Percentiles rank a stretch among this genome's conserved stretches.
phyloP scores from a whole-genome alignment of 30 jellyfish, hydroid and myxozoan species.

The Catostylus mosaicus region DNA sequence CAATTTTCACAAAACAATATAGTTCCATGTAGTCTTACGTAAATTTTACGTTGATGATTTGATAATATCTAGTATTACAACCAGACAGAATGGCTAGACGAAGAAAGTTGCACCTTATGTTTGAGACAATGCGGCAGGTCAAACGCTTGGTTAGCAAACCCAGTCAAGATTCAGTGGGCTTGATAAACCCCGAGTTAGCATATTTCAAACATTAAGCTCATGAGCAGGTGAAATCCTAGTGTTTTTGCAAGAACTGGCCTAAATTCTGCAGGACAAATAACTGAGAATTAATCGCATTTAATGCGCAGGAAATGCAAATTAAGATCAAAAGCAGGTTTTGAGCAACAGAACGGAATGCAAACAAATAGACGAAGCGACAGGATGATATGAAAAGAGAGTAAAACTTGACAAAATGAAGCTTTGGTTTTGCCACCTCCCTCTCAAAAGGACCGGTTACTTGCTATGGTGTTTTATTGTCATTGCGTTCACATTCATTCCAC shows the following conservation, averaged over 20 bases:
- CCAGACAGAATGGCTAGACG: too few relatives aligned
- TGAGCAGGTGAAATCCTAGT: conserved; percentile 17
- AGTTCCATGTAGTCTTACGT: too few relatives aligned
- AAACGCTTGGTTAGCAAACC: conserved; percentile 33
- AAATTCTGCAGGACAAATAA: not conserved
- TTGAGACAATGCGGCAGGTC: not conserved
- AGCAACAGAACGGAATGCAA: not conserved
- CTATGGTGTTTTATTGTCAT: conserved; percentile 24
- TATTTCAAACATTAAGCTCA: conserved; percentile 1
- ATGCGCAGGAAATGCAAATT: not conserved
- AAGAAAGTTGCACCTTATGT: too few relatives aligned
- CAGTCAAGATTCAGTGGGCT: conserved; percentile 33
- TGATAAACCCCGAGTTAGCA: conserved; percentile 2
- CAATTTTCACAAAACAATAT: too few relatives aligned
- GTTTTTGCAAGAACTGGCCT: not conserved
- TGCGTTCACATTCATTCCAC: not conserved
- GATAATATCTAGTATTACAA: too few relatives aligned
- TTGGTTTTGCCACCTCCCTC: conserved; percentile 7
- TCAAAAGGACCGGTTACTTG: conserved; percentile 7
- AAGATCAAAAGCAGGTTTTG: not conserved
- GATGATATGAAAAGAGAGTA: not conserved
- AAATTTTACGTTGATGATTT: too few relatives aligned
- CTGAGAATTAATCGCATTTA: not conserved
- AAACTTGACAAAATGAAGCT: not conserved
- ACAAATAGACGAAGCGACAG: not conserved